Percentiles rank a stretch among this genome's conserved stretches.
Conservation (phyloP, 2,797 vertebrate species). For the Lacerta viridis region DNA sequence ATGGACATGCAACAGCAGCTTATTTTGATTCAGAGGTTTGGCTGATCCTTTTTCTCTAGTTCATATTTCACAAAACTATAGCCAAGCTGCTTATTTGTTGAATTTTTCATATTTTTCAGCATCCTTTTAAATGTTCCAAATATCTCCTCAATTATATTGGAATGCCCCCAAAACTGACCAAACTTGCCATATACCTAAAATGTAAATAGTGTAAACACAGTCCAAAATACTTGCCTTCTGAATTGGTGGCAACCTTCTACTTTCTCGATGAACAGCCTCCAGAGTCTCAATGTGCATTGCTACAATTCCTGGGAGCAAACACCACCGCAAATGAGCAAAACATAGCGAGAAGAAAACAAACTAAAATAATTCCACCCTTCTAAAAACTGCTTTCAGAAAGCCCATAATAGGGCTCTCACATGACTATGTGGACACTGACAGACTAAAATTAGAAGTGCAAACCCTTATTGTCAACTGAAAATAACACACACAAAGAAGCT, state of each 20-base stretch:
- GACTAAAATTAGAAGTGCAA: slow-evolving; percentile 41
- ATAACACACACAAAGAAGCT: slow-evolving; percentile 29
- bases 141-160: slow-evolving; percentile 50
- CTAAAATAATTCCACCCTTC: slow-evolving; percentile 35
- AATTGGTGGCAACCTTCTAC: slow-evolving; percentile 95
- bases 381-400: slow-evolving; percentile 38
- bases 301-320: slow-evolving; percentile 89
- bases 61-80: slow-evolving; percentile 65
- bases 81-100: slow-evolving; percentile 66
- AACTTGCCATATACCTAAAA: slow-evolving; percentile 40
- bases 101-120: slow-evolving; percentile 55
- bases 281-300: slow-evolving; percentile 98
- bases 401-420: neutral
- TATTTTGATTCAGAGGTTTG: slow-evolving; percentile 62
- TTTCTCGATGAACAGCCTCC: slow-evolving; percentile 96
- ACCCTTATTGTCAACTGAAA: neutral
- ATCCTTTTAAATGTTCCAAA: slow-evolving; percentile 44
- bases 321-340: slow-evolving; percentile 50
- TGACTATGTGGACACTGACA: slow-evolving; percentile 40
- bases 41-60: slow-evolving; percentile 53
- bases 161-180: neutral
- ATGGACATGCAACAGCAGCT: slow-evolving; percentile 49
- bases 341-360: slow-evolving; percentile 42
- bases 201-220: slow-evolving; percentile 56
- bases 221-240: slow-evolving; percentile 90